A percentile compares a stretch with the other conserved stretches of the same genome.
phyloP scores from a whole-genome alignment of 1,140 invertebrate species.

The Nebria ingens region DNA sequence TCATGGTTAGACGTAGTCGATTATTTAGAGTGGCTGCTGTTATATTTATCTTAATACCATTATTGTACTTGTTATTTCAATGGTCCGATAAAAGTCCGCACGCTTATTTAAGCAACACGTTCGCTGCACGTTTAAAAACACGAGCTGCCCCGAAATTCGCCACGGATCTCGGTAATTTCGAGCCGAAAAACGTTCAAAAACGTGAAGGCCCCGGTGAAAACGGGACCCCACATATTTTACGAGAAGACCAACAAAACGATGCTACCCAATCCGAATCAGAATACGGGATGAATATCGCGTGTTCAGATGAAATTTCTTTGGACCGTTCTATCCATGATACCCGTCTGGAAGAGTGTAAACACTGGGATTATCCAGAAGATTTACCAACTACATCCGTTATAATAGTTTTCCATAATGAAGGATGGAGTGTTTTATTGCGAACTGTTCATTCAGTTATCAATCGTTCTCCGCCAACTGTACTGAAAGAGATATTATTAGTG shows the following conservation, averaged over 20 bases:
- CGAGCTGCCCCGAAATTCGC: conserved; percentile 24
- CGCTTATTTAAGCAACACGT: neutral
- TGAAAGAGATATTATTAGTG: conserved; percentile 94
- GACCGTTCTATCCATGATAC: conserved; percentile 50
- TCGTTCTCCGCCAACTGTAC: conserved; percentile 75
- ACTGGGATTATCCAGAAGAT: conserved; percentile 89
- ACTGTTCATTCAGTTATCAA: conserved; percentile 97
- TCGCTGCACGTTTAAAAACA: conserved; percentile 11
- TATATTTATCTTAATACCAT: conserved; percentile 11
- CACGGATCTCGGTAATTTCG: conserved; percentile 50
- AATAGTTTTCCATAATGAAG: conserved; percentile 98
- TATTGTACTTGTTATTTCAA: conserved; percentile 11
- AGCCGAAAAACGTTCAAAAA: conserved; percentile 47
- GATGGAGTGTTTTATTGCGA: conserved; percentile 85
- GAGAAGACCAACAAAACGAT: conserved; percentile 62
- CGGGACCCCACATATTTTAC: conserved; percentile 64
- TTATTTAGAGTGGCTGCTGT: conserved; percentile 3
- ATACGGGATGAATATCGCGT: conserved; percentile 96
- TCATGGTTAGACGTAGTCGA: neutral
- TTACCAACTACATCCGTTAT: conserved; percentile 90
- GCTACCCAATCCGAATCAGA: conserved; percentile 65
- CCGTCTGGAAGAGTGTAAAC: conserved; percentile 79
- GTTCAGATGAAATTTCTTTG: conserved; percentile 86
- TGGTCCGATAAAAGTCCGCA: neutral
- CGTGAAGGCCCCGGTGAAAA: conserved; percentile 72